A percentile compares a stretch with the other conserved stretches of the same genome.
These are phyloP conservation scores for Ophiothrix spiculata DNA, from an alignment of 35 echinoderm and acorn worm genomes.

Conservation along the genomic window DNA sequence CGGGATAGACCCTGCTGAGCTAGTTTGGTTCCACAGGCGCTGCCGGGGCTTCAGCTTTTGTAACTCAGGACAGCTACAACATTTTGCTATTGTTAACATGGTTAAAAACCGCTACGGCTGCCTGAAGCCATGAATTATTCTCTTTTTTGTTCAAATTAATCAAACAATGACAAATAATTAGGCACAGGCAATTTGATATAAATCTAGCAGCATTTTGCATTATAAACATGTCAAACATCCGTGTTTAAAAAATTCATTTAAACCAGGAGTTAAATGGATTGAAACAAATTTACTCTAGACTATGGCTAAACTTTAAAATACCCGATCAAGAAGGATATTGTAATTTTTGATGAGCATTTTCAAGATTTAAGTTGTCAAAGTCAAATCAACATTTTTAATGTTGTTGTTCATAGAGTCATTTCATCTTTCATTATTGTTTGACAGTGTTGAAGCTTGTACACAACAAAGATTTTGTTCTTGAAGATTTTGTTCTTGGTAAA, in stretches of 20 bases:
- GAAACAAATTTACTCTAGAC: too few relatives aligned
- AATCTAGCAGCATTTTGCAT: background rate
- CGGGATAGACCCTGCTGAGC: background rate
- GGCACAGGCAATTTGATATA: slow-evolving; percentile 5
- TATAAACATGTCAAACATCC: background rate
- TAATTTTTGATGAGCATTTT: too few relatives aligned
- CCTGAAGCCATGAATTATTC: background rate
- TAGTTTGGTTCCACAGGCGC: background rate
- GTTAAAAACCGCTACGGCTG: background rate
- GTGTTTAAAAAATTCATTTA: background rate
- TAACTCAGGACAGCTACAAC: slow-evolving; percentile 1
- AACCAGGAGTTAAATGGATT: background rate
- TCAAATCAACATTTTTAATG: too few relatives aligned
- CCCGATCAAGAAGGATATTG: too few relatives aligned
- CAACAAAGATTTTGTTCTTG: too few relatives aligned
- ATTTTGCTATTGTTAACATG: background rate
- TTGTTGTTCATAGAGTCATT: too few relatives aligned
- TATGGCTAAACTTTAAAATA: too few relatives aligned
- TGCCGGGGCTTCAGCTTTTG: background rate
- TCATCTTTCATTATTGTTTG: too few relatives aligned
- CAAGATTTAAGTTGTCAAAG: too few relatives aligned
- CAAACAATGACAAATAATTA: slow-evolving; percentile 5
- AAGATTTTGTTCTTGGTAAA: too few relatives aligned
- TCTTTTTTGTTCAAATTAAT: slow-evolving; percentile 11
- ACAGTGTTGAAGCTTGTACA: too few relatives aligned